A percentile compares a stretch with the other conserved stretches of the same genome.
phyloP scores from a whole-genome alignment of 2,888 invertebrate species.

The Brachyptera risi region DNA sequence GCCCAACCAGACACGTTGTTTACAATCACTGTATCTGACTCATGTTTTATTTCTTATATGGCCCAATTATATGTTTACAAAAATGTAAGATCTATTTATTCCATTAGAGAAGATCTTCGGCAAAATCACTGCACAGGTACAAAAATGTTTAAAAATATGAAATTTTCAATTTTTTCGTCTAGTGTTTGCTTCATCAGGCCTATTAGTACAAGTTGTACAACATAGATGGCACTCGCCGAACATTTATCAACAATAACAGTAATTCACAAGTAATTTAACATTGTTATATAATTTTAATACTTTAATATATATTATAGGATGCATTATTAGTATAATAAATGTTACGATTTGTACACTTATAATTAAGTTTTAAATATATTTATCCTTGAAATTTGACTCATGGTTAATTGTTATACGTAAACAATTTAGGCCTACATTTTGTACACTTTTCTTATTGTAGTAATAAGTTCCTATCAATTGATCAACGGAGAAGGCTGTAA shows the following conservation, averaged over 20 bases:
- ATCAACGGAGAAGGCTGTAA: too few relatives aligned
- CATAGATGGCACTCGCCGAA: not conserved
- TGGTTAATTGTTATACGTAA: slow-evolving; percentile 30
- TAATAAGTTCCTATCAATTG: slow-evolving; percentile 10
- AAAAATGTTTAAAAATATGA: slow-evolving; percentile 20
- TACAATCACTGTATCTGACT: not conserved
- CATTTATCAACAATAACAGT: not conserved
- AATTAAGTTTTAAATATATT: slow-evolving; percentile 38
- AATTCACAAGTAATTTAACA: not conserved
- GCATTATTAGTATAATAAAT: slow-evolving; percentile 12
- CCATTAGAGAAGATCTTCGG: not conserved
- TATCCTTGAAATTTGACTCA: not conserved
- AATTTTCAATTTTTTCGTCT: too few relatives aligned
- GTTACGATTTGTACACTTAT: slow-evolving; percentile 39
- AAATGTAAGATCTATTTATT: not conserved
- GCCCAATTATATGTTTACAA: not conserved
- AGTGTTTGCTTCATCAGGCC: too few relatives aligned
- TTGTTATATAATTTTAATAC: slow-evolving; percentile 11
- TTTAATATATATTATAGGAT: not conserved
- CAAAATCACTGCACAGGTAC: slow-evolving; percentile 5
- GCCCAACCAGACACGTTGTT: not conserved
- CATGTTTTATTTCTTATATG: too few relatives aligned
- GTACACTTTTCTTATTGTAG: slow-evolving; percentile 42
- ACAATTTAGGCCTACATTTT: slow-evolving; percentile 45
- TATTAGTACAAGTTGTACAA: not conserved